Evolutionary conservation across 2,797 vertebrate species (phyloP).

Genomic region (Amblyraja radiata): DNA sequence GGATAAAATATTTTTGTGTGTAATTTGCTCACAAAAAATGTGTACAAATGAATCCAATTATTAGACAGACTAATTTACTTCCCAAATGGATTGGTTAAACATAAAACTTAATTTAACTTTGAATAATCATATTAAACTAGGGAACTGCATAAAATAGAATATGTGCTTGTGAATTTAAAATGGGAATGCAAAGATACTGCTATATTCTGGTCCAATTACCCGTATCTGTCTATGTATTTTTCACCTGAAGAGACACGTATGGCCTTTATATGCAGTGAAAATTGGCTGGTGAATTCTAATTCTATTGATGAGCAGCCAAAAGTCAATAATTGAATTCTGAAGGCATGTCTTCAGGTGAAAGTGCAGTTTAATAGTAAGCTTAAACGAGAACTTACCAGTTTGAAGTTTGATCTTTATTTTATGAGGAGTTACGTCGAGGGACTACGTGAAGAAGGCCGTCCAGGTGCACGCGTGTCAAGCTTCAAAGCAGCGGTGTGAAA

Average conservation of each 20-base stretch:
- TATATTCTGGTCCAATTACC: neutral
- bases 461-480: too few relatives aligned
- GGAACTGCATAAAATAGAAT: neutral
- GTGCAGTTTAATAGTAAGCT: too few relatives aligned
- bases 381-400: too few relatives aligned
- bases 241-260: neutral
- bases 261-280: neutral
- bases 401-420: too few relatives aligned
- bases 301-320: neutral
- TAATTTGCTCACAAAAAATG: too few relatives aligned
- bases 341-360: neutral
- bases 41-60: too few relatives aligned
- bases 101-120: neutral
- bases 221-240: neutral
- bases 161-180: neutral
- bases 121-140: neutral
- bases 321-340: neutral
- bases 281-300: neutral
- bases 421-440: too few relatives aligned
- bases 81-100: neutral
- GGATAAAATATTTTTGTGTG: too few relatives aligned
- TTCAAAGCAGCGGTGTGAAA: too few relatives aligned
- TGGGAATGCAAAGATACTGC: neutral
- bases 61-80: neutral
- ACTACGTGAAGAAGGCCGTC: too few relatives aligned